phyloP scores from a whole-genome alignment of 2,113 vertebrate species.

The Mohoua ochrocephala region DNA sequence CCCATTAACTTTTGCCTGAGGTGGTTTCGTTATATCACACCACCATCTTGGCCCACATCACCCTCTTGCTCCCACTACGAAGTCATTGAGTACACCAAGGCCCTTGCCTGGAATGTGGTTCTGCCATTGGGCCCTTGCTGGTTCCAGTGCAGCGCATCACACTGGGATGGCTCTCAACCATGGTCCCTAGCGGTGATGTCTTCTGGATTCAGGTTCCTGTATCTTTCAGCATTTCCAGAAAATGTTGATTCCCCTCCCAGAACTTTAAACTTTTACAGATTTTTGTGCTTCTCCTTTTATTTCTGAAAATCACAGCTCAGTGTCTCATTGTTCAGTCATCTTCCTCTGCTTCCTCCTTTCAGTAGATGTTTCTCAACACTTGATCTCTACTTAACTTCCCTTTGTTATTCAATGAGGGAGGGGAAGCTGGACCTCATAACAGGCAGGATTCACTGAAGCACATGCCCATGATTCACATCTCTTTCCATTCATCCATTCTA shows the following conservation, averaged over 20 bases:
- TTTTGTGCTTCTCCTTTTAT: not conserved
- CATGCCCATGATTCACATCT: not conserved
- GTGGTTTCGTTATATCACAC: not conserved
- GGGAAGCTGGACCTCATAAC: not conserved
- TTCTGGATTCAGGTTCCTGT: not conserved
- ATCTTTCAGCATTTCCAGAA: not conserved
- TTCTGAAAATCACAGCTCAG: not conserved
- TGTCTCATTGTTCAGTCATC: not conserved
- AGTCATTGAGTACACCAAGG: not conserved
- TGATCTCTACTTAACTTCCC: not conserved
- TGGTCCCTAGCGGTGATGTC: too few species aligned
- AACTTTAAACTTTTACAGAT: not conserved
- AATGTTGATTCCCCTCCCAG: not conserved
- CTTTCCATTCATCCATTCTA: not conserved
- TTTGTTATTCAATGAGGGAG: not conserved
- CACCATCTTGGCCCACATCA: not conserved
- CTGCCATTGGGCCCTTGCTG: not conserved
- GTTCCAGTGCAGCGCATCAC: not conserved
- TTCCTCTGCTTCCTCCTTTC: not conserved
- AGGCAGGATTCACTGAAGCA: not conserved
- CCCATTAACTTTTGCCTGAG: not conserved
- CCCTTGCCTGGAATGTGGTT: not conserved
- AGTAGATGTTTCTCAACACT: not conserved
- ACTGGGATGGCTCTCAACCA: not conserved
- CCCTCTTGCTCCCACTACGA: rapidly evolving